These are phyloP conservation scores for Athalia cordata DNA, from an alignment of 2,888 invertebrate genomes.

Conservation along the genomic window DNA sequence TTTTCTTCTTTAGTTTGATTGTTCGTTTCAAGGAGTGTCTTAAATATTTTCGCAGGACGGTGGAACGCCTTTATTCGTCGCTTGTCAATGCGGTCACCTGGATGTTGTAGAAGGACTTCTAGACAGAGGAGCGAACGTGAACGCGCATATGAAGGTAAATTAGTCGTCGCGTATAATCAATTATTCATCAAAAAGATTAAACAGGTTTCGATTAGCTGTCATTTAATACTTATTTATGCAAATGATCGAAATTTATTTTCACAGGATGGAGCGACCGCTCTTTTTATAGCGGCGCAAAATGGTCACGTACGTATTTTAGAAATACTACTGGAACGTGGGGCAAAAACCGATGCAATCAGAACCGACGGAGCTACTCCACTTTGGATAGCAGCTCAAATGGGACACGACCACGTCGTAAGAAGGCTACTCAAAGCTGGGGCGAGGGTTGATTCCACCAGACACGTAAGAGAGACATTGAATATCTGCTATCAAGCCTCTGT, in stretches of 20 bases:
- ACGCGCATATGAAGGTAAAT: slow-evolving; percentile 87
- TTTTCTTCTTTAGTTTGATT: not conserved
- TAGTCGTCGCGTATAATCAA: not conserved
- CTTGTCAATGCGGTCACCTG: slow-evolving; percentile 93
- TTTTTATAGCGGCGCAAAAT: slow-evolving; percentile 96
- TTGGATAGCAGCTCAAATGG: slow-evolving; percentile 98
- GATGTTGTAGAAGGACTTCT: slow-evolving; percentile 91
- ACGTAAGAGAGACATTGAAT: slow-evolving; percentile 76
- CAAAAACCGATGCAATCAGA: slow-evolving; percentile 83
- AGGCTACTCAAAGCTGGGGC: slow-evolving; percentile 87
- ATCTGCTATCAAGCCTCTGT: slow-evolving; percentile 33
- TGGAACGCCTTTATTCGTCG: slow-evolving; percentile 94
- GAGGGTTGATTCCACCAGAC: slow-evolving; percentile 85
- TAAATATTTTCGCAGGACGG: slow-evolving; percentile 83
- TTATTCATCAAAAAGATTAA: slow-evolving; percentile 14
- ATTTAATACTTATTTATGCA: too few species aligned
- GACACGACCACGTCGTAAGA: slow-evolving; percentile 87
- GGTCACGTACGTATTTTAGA: slow-evolving; percentile 89
- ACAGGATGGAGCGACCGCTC: slow-evolving; percentile 92
- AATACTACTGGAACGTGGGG: slow-evolving; percentile 84
- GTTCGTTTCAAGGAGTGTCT: slow-evolving; percentile 8
- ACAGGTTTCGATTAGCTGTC: not conserved
- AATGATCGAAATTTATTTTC: slow-evolving; percentile 42
- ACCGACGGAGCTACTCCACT: slow-evolving; percentile 91
- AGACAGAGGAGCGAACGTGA: slow-evolving; percentile 86